phyloP scores from a whole-genome alignment of 2,113 vertebrate species.

The Phalacrocorax carbo region DNA sequence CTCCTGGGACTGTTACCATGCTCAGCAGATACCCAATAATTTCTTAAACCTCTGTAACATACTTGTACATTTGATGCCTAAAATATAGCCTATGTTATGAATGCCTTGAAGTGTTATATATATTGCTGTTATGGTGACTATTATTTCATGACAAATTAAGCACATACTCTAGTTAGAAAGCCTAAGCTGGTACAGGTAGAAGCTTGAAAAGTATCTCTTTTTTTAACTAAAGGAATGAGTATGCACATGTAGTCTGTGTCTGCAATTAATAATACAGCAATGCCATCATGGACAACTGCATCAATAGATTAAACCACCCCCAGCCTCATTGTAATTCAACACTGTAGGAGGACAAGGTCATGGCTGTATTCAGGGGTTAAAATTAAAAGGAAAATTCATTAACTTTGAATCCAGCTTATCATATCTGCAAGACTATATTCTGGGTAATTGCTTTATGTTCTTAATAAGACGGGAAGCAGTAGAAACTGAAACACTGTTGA shows the following conservation, averaged over 20 bases:
- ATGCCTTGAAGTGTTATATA: background rate
- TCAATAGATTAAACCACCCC: slow-evolving; percentile 30
- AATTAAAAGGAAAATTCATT: slow-evolving; percentile 37
- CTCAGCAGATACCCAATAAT: background rate
- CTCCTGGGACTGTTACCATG: background rate
- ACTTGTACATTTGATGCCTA: background rate
- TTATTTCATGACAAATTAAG: background rate
- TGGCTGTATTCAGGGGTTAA: slow-evolving; percentile 19
- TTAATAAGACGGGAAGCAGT: background rate
- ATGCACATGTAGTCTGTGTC: background rate
- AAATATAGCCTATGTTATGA: background rate
- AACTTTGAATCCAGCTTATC: slow-evolving; percentile 10
- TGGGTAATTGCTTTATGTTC: background rate
- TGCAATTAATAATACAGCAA: background rate
- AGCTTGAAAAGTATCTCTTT: background rate
- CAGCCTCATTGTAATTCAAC: slow-evolving; percentile 1
- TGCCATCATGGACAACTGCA: background rate
- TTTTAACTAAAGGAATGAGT: background rate
- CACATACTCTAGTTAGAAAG: background rate
- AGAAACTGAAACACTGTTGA: background rate
- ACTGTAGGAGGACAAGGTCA: slow-evolving; percentile 28
- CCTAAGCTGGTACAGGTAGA: background rate
- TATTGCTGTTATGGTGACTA: background rate
- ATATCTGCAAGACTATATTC: background rate
- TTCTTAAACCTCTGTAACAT: background rate